Evolutionary conservation across 2,797 vertebrate genomes (phyloP), one percentile per base, ranked within the genome.

Genomic region (Micropoecilia bifurca): DNA sequence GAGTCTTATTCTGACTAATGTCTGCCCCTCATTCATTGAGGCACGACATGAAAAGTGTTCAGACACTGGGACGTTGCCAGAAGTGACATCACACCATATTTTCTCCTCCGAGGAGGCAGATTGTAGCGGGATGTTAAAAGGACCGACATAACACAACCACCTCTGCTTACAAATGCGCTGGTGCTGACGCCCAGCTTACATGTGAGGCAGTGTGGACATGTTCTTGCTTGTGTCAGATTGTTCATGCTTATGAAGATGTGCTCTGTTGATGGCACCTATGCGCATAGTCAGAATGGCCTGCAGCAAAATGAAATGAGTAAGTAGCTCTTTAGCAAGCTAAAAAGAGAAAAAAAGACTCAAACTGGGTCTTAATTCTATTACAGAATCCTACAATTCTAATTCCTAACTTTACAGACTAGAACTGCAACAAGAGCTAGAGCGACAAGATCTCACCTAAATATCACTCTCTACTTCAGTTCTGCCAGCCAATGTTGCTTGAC

Each of bases 1-100:
- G 93, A 95, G 95, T 93, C 92, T 92, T 91, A 87, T 90, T 96
- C 94, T 97, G 96, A 97, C 94, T 97, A 97, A 97, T 93, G 96
- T 97, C 97, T 97, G 96, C 91, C 92, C 95, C 93, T 94, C 93
- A 85, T 95, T 96, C 96, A 93, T 78, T 92, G 93, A 87, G 96
- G 89, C 66, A 78, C 91, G 85, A 92, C 95, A 94, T 91, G 93
- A 94, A 93, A 85, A 91, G 95, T 88, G 95, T 94, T 88, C 95
- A 96, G 93, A 96, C 92, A 86, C 92, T 81, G 88, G 92, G 95
- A 46, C 89, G 46, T 73, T 94, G 95, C 95, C 96, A 97, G 95
- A 93, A 92, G 93, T 96, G 96, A 96, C 94, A 96, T 97, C 95
- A 96, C 91, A 82, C 83, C 93, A 86, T 77, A 90, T 93, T 95